Evolutionary conservation across 2,797 vertebrate genomes (phyloP).

Genomic region (Prunella strophiata): DNA sequence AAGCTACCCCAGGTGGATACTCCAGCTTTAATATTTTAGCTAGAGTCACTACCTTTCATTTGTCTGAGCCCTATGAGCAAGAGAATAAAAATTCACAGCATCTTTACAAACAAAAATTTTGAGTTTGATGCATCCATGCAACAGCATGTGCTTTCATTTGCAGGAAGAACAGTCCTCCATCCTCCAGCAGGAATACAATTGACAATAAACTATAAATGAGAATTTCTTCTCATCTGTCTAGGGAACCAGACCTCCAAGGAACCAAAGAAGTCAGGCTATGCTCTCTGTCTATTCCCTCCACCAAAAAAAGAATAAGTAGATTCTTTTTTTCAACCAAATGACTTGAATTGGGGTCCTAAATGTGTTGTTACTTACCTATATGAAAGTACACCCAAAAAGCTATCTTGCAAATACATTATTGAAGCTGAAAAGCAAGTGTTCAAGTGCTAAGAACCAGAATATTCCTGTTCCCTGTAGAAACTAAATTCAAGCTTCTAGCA

Average conservation of each 20-base stretch:
- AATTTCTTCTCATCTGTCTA: background rate
- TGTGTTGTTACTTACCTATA: background rate
- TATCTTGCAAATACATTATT: background rate
- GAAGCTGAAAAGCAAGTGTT: background rate
- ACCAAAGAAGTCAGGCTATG: background rate
- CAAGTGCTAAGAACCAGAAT: background rate
- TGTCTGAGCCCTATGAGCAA: background rate
- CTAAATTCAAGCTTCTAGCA: constrained; percentile 6
- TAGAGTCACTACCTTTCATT: background rate
- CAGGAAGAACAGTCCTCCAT: background rate
- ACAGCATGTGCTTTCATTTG: background rate
- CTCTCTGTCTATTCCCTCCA: background rate
- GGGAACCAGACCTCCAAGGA: background rate
- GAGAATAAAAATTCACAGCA: background rate
- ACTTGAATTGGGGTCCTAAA: accelerated
- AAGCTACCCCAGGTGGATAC: background rate
- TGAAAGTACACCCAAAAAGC: background rate
- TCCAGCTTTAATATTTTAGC: background rate
- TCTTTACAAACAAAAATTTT: background rate
- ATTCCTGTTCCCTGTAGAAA: background rate
- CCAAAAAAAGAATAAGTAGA: background rate
- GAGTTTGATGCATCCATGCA: background rate
- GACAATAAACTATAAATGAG: background rate
- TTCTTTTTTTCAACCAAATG: background rate
- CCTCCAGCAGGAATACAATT: background rate